Base-by-base conservation (phyloP, 2,888 invertebrate genomes). In the Callyntrura sp. region DNA sequence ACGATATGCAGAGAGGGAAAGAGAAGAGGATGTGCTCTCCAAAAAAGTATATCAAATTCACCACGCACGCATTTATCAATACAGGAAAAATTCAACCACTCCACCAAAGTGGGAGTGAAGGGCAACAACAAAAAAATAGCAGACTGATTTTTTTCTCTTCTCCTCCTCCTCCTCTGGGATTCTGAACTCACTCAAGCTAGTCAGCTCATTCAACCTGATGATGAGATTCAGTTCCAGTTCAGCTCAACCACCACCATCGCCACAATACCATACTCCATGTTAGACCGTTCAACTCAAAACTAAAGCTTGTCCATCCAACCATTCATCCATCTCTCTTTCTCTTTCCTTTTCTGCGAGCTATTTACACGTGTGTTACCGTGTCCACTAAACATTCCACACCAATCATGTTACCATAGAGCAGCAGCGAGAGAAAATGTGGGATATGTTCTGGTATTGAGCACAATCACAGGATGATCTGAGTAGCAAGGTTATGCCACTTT, bases 91-190 rank as follows among this genome's bases (percentile, higher is more conserved):
- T 68, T 43, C 20, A 68, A 43, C 68, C 35, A 68, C 43, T 68
- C 68, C n/a, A 17, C 68, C 68, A 35, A 43, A 14, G 17, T 68
- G 68, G 68, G 68, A 68, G 68, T 68, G 43, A 43, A 68, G 6
- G 11, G 14, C 68, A 35, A 68, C 35, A 68, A 43, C 17, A 23
- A 73, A 85, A 55, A 73, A 51, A 57, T 73, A 85, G 73, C 28
- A 55, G 35, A 51, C 79, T 79, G 86, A 86, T 86, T 86, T 86
- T 79, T 86, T 86, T 86, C 55, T 79, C n/a, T n/a, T n/a, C n/a
- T n/a, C n/a, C n/a, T n/a, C n/a, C n/a, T n/a, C n/a, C n/a, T n/a
- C 86, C 86, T 86, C 68, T 51, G 78, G 86, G 86, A 86, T 65
- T 85, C 55, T 78, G 28, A 51, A 57, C 73, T 48, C 28, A 48